These are phyloP conservation scores for Drosophila mulleri DNA, from an alignment of 2,888 invertebrate genomes.

Conservation along the genomic window DNA sequence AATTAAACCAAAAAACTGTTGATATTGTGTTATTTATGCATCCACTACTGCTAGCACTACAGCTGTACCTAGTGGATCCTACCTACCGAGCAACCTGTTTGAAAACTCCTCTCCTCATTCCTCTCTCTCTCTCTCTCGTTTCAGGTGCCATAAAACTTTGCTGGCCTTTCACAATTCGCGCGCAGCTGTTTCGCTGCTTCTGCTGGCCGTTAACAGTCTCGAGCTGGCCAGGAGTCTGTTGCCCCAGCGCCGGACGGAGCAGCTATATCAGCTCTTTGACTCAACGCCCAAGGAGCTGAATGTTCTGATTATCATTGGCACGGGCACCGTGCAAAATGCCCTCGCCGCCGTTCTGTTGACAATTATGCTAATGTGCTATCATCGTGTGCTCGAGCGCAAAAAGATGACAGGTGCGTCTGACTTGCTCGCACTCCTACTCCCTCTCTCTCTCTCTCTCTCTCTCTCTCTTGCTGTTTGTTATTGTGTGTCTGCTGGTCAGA, in stretches of 20 bases:
- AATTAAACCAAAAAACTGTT: slow-evolving; percentile 70
- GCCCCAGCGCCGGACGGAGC: slow-evolving; percentile 59
- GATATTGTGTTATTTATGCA: slow-evolving; percentile 55
- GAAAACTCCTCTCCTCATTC: neutral
- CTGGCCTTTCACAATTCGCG: slow-evolving; percentile 84
- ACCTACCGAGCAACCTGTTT: slow-evolving; percentile 2
- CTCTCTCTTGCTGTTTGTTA: neutral
- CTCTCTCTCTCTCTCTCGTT: slow-evolving; percentile 20
- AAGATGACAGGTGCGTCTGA: slow-evolving; percentile 79
- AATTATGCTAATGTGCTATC: slow-evolving; percentile 82
- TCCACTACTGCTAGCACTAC: neutral
- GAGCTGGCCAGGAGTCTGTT: slow-evolving; percentile 82
- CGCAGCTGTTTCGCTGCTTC: slow-evolving; percentile 78
- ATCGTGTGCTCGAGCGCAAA: slow-evolving; percentile 82
- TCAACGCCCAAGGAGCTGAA: slow-evolving; percentile 56
- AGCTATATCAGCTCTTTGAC: slow-evolving; percentile 57
- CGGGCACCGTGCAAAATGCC: slow-evolving; percentile 78
- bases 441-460: slow-evolving; percentile 1
- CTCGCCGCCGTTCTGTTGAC: slow-evolving; percentile 77
- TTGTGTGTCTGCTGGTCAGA: slow-evolving; percentile 16
- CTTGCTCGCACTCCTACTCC: neutral
- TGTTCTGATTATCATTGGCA: slow-evolving; percentile 73
- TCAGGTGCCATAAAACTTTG: slow-evolving; percentile 82
- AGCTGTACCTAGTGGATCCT: slow-evolving; percentile 3
- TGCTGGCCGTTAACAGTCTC: slow-evolving; percentile 82